Evolutionary conservation across 1,140 invertebrate species (phyloP), one percentile per base, ranked within the genome.

Genomic region (Sinella curviseta): DNA sequence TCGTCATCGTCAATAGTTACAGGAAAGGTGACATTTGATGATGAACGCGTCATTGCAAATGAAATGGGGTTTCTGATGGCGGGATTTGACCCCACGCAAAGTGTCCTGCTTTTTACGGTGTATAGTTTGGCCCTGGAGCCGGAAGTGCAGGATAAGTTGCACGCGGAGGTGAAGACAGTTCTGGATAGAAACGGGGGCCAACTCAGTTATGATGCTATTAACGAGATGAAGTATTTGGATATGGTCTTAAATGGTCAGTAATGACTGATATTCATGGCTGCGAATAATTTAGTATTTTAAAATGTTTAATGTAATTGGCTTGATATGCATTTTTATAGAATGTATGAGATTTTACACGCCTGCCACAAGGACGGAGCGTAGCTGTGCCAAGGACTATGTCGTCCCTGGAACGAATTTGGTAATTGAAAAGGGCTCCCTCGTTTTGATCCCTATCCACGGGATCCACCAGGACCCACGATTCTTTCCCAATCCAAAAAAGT

Each of bases 71-170:
- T 91, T 81, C 88, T 90, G 74, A 57, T 89, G 28, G 90, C 89
- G 74, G 90, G 90, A 0, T 88, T 88, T 74, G 90, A 90, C 33
- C 90, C 87, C 0, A 86, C 87, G 0, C 84, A 89, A 1, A 87
- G 83, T 0, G 85, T 86, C 0, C 74, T 90, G 16, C 84, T 88
- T 17, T 89, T 88, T 78, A 82, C 87, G 1, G 84, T 88, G 0
- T 90, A 90, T 73, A 86, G 87, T 78, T 82, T 91, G 31, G 90
- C 90, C 0, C 76, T 87, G 33, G 86, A 91, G 83, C 86, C 85
- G 0, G 85, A 88, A 0, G 79, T 87, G 28, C 90, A 91, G 82
- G 80, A 88, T 0, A 84, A 85, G 60, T 82, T 90, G 0, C 83
- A 88, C 31, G 79, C 87, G 73, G 90, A 91, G 83, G 85, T 91